Percentiles rank a stretch among this genome's conserved stretches.
These are phyloP conservation scores for Myotis brandtii DNA, from an alignment of 2,113 vertebrate species.

Conservation along the genomic window DNA sequence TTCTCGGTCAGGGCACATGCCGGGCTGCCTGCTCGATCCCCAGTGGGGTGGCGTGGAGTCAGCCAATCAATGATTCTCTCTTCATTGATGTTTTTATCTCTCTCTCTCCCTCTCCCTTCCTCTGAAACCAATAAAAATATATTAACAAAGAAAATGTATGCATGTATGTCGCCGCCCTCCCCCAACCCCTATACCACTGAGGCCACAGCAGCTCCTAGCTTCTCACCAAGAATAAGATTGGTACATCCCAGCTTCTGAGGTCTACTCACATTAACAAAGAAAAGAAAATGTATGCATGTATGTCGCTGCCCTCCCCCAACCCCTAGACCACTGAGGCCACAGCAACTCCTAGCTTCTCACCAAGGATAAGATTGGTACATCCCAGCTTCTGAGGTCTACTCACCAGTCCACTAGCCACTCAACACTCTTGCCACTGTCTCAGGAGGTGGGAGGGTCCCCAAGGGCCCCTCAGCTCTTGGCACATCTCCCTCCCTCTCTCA, in stretches of 20 bases:
- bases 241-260: neutral
- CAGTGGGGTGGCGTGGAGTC: too few relatives aligned
- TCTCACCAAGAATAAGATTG: neutral
- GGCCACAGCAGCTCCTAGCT: neutral
- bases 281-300: neutral
- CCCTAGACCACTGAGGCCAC: neutral
- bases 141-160: too few relatives aligned
- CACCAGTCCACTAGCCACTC: neutral
- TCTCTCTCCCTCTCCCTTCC: too few relatives aligned
- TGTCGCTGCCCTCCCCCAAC: neutral
- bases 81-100: too few relatives aligned
- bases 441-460: neutral
- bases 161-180: neutral
- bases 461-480: neutral
- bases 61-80: too few relatives aligned
- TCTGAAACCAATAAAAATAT: too few relatives aligned
- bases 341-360: neutral
- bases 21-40: too few relatives aligned
- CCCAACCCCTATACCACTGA: neutral
- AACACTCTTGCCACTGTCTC: neutral
- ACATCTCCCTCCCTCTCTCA: neutral
- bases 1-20: too few relatives aligned
- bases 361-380: neutral
- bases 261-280: neutral
- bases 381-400: neutral